These are phyloP conservation scores for Pheosia tremula DNA, from an alignment of 2,888 invertebrate genomes.

Conservation along the genomic window DNA sequence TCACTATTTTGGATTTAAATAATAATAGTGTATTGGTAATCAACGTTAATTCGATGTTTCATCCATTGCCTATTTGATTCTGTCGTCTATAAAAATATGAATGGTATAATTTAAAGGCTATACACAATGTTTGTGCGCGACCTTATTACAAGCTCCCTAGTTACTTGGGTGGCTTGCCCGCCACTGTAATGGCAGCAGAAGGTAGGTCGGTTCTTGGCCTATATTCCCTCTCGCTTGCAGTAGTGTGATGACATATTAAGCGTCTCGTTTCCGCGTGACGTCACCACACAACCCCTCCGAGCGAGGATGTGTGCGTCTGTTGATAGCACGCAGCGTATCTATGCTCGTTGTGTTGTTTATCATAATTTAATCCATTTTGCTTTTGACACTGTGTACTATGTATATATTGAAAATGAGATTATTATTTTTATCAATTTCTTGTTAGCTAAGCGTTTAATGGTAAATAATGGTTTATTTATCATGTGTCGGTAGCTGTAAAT, in stretches of 20 bases:
- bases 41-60: background rate
- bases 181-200: conserved; percentile 65
- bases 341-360: conserved; percentile 51
- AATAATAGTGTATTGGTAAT: background rate
- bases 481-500: no score
- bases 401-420: background rate
- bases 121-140: conserved; percentile 47
- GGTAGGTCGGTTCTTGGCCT: conserved; percentile 83
- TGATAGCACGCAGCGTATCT: conserved; percentile 51
- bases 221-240: conserved; percentile 69
- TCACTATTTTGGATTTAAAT: no score
- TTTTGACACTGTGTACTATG: background rate
- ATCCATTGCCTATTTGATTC: conserved; percentile 23
- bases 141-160: conserved; percentile 62
- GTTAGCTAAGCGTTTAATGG: no score
- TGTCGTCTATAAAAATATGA: conserved; percentile 42
- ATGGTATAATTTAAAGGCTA: conserved; percentile 46
- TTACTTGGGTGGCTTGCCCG: conserved; percentile 60
- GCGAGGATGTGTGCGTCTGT: conserved; percentile 58
- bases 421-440: background rate
- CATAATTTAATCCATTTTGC: conserved; percentile 34
- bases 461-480: no score
- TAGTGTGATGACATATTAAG: conserved; percentile 26
- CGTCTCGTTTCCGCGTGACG: conserved; percentile 71
- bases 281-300: conserved; percentile 69